Evolutionary conservation across 2,113 vertebrate species (phyloP), one percentile per base, ranked within the genome.

Genomic region (Ammodytes marinus): DNA sequence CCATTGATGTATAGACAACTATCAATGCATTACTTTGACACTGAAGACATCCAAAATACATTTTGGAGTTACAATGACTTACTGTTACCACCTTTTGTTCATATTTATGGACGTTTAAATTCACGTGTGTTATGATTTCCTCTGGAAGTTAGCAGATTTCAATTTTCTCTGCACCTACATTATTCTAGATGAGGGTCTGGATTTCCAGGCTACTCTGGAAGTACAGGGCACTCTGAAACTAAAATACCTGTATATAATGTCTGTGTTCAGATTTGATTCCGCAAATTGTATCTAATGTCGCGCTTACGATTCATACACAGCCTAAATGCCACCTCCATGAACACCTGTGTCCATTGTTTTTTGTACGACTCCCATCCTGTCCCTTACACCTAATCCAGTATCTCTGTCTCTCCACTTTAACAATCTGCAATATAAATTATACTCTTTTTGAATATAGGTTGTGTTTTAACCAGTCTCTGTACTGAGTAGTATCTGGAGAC

Each of bases 401-500:
- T n/a, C 19, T 49, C 8, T 35, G 12, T 12, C 47, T 11, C 14
- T 39, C 13, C 5, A 4, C 0, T 7, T n/a, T 12, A 7, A 39
- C 4, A 47, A 8, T 49, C 57, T 27, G n/a, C 55, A 57, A 54
- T 52, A 37, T 45, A 50, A 46, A 4, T 39, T 6, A 54, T n/a
- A n/a, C 7, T 35, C 9, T 74, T 74, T 74, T 6, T 64, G 39
- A 60, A 52, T 43, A 43, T 45, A 2, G 8, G 12, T 2, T 70
- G 55, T 50, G 4, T 53, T 63, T 58, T 12, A 69, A 55, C 60
- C 42, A 54, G 43, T 75, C 14, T 72, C 39, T 64, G 8, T 37
- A 13, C 66, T 14, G 57, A 69, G 8, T 77, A 69, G 17, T 50
- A 49, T 70, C 8, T 69, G 2, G 43, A 78, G 55, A 66, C 27